Evolutionary conservation across 92 coral and sea anemone species (phyloP).

Genomic region (Zoanthus sansibaricus): DNA sequence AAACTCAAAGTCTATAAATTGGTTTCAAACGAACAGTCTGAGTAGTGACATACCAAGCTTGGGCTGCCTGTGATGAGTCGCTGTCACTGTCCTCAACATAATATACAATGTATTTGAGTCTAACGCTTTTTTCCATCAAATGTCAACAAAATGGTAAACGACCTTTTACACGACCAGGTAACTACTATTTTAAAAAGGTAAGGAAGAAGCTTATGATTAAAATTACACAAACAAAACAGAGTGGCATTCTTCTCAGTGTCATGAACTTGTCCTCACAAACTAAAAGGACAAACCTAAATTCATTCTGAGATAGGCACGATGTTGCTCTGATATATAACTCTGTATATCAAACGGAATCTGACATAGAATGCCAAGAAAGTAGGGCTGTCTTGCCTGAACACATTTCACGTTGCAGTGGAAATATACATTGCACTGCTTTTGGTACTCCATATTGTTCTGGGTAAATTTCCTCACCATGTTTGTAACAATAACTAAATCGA

Average conservation of each 20-base stretch:
- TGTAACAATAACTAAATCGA: background rate
- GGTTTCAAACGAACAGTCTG: too few relatives aligned
- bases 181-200: background rate
- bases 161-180: constrained; percentile 14
- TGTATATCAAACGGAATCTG: background rate
- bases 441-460: background rate
- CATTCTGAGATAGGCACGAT: too few relatives aligned
- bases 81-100: too few relatives aligned
- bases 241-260: background rate
- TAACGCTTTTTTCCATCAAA: too few relatives aligned
- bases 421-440: background rate
- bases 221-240: background rate
- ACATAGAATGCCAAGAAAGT: background rate
- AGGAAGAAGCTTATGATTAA: background rate
- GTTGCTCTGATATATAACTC: background rate
- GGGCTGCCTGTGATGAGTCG: too few relatives aligned
- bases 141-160: too few relatives aligned
- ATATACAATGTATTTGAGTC: too few relatives aligned
- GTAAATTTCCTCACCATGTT: background rate
- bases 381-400: constrained; percentile 6
- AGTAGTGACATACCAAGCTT: too few relatives aligned
- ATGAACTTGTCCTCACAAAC: background rate
- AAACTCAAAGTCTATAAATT: too few relatives aligned
- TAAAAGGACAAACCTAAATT: background rate
- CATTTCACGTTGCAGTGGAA: background rate